Evolutionary conservation across 2,888 invertebrate genomes (phyloP), one percentile per base, ranked within the genome.

Genomic region (Apoda limacodes): DNA sequence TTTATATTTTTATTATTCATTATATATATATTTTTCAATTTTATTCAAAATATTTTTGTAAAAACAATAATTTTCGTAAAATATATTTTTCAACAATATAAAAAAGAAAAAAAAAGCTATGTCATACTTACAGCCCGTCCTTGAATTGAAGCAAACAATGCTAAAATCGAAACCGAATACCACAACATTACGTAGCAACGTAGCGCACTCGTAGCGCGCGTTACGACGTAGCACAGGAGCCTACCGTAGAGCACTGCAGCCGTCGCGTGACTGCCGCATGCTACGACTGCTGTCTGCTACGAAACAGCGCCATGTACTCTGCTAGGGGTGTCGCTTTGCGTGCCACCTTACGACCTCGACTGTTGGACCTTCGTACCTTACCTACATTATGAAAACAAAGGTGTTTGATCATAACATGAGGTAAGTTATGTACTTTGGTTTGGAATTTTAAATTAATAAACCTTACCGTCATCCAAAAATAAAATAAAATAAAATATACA

Each of bases 231-330:
- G 62, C 62, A 37, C 37, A 40, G 38, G 27, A 44, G 37, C 57
- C n/a, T 56, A 47, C 61, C 57, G 62, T 58, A 58, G 52, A 51
- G 48, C 42, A 37, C 55, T 48, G 49, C 51, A 46, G 64, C 59
- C 47, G 56, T 67, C 65, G 70, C 74, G 71, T 67, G 71, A 78
- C 78, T 76, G 72, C 68, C 72, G 71, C 67, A 60, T 52, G 49
- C 61, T 57, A 57, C 61, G 55, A 44, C 37, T 17, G 7, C 17
- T 6, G 17, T 55, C 50, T 27, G 42, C 43, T 42, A 39, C 41
- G 43, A 29, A 23, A 17, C 43, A 32, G 29, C 47, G 43, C 44
- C 46, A 52, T 52, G 50, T 47, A 51, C 42, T 32, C n/a, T 15
- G 17, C 20, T 23, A 23, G 25, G 43, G 44, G 45, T 46, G 48